Percentiles rank a stretch among this genome's conserved stretches.
phyloP scores from a whole-genome alignment of 2,888 invertebrate species.

The Ephialtes manifestator region DNA sequence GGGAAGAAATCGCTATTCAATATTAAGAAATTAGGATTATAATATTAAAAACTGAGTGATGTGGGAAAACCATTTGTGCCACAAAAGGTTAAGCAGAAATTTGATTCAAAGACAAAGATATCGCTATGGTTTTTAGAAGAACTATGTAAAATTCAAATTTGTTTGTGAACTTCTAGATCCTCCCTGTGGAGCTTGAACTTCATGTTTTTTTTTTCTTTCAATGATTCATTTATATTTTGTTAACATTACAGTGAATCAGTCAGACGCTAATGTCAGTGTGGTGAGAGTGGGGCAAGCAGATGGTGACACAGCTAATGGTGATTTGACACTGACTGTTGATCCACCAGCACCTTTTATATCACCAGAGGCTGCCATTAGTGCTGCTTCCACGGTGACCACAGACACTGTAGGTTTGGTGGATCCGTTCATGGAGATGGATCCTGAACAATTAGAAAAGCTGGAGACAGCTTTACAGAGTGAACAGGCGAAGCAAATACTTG shows the following conservation, averaged over 20 bases:
- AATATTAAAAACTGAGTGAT: too few species aligned
- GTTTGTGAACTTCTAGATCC: too few species aligned
- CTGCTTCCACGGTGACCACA: slow-evolving; percentile 41
- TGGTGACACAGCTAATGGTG: slow-evolving; percentile 79
- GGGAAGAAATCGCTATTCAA: too few species aligned
- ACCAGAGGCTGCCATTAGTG: slow-evolving; percentile 65
- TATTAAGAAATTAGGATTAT: too few species aligned
- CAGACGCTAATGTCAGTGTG: slow-evolving; percentile 84
- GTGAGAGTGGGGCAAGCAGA: slow-evolving; percentile 83
- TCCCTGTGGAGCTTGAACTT: too few species aligned
- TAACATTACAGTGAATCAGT: slow-evolving; percentile 80
- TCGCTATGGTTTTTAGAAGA: too few species aligned
- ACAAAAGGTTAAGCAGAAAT: too few species aligned
- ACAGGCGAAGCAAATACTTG: slow-evolving; percentile 87
- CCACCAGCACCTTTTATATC: slow-evolving; percentile 80
- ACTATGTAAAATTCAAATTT: too few species aligned
- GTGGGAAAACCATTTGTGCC: too few species aligned
- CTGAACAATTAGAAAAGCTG: slow-evolving; percentile 86
- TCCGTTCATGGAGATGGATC: slow-evolving; percentile 87
- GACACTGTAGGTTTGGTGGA: slow-evolving; percentile 81
- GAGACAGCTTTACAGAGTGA: slow-evolving; percentile 87
- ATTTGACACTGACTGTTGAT: slow-evolving; percentile 83
- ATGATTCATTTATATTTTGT: neutral
- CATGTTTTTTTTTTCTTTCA: too few species aligned
- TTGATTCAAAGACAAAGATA: too few species aligned